Evolutionary conservation across 1,140 invertebrate genomes (phyloP), one percentile per base, ranked within the genome.

Genomic region (Ptiloglossa arizonensis): DNA sequence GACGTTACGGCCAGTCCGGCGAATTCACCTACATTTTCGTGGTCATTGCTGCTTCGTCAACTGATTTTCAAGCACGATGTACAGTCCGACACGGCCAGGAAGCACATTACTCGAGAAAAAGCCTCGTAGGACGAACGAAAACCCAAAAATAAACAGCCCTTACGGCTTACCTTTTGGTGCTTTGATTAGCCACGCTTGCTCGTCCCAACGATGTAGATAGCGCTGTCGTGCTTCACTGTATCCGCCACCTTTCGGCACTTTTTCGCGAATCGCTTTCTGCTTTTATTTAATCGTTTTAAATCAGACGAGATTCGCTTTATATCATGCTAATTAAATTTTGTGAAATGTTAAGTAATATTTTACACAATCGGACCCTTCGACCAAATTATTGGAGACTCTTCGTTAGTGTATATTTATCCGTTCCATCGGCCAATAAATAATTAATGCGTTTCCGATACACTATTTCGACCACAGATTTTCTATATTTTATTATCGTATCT

Each of bases 101-200:
- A 87, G 78, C 66, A 72, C 86, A 89, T 86, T 80, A 87, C 82
- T 86, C 75, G 69, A 74, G 71, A 72, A 82, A 86, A 87, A 86
- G 80, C 66, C 68, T 82, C 71, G 81, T 77, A 73, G 76, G 70
- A 66, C 81, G 57, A 86, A 80, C 67, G 82, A 86, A 90, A 89
- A 81, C 79, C 81, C 81, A 80, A 87, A 88, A 90, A 90, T 90
- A 90, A 89, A 91, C 86, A 89, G 86, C 78, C 81, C 81, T 79
- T 86, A 87, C 86, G 82, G 87, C 83, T 93, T 93, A 94, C 94
- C 94, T 94, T 93, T 94, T 94, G 90, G 92, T 94, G 91, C 93
- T 93, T 93, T 94, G 94, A 94, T 94, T 94, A 94, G 94, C 94
- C 94, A 94, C 94, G 94, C 94, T 94, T 86, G 83, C 83, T 86